Base-by-base conservation (phyloP, 2,888 invertebrate genomes). In the Dryadula phaetusa region DNA sequence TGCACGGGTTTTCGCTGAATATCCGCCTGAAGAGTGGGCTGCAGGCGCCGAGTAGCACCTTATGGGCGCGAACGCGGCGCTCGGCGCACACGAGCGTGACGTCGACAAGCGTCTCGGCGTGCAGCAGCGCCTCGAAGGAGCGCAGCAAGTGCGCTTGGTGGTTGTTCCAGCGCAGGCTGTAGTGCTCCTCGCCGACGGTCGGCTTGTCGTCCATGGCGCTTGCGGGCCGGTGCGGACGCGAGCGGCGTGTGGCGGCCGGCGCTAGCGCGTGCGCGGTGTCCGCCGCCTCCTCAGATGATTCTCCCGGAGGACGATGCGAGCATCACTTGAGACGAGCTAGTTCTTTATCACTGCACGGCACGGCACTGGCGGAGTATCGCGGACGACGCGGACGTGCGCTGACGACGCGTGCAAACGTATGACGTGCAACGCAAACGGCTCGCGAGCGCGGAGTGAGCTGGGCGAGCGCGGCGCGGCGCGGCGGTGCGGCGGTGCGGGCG, bases 141-240 rank as follows among this genome's bases (percentile, higher is more conserved):
- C 96, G 95, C 76, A 98, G 94, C 82, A 98, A 95, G 88, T 98
- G 97, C 76, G 95, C 95, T 86, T 97, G 97, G 93, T 98, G 98
- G 93, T 98, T 98, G 94, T 97, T 97, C 98, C 98, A 98, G 89
- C 97, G 95, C 82, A 98, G 94, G 84, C 97, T 97, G 92, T 97
- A 98, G 88, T 97, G 97, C 84, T 97, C 97, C 90, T 96, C 93
- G 78, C 81, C 83, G 82, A 86, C 82, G 80, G 84, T 81, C 77
- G 87, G 79, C 81, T 92, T 92, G 84, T 90, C 90, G 89, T 90
- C 92, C 92, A 92, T 92, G 79, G 83, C 86, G 83, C 84, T 80
- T 82, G 86, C 84, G 75, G 75, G 78, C 76, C 87, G 85, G 88
- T 87, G 84, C 76, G 75, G 77, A n/a, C 76, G 79, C 66, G 72